phyloP scores from a whole-genome alignment of 2,888 invertebrate species.

The Panopea generosa region DNA sequence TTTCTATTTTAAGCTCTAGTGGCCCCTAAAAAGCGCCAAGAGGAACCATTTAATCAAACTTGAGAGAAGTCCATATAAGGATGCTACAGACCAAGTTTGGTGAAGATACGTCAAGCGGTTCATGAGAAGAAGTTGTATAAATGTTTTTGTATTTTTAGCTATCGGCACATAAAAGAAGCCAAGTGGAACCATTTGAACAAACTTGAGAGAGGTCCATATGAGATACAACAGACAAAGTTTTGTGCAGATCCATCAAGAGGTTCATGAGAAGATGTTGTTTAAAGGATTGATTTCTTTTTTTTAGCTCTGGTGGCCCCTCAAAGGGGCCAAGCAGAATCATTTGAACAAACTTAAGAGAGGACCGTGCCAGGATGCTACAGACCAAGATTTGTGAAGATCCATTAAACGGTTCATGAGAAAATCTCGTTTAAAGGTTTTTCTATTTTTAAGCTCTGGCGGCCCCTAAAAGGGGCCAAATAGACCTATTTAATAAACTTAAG shows the following conservation, averaged over 20 bases:
- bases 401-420: not conserved
- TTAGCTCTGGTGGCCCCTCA: not conserved
- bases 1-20: not conserved
- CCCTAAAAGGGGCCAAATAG: not conserved
- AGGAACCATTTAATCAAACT: too few relatives aligned
- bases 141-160: too few relatives aligned
- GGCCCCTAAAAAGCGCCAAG: not conserved
- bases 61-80: too few relatives aligned
- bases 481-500: not conserved
- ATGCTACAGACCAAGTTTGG: too few relatives aligned
- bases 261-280: conserved; percentile 1
- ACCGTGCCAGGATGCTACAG: too few relatives aligned
- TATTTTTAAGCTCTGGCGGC: not conserved
- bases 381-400: not conserved
- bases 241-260: not conserved
- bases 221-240: not conserved
- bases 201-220: too few relatives aligned
- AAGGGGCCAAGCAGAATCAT: not conserved
- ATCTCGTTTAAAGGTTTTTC: too few relatives aligned
- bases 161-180: too few relatives aligned
- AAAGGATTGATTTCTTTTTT: not conserved
- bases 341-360: too few relatives aligned
- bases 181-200: too few relatives aligned
- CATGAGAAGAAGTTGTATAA: too few relatives aligned
- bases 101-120: too few relatives aligned